A percentile compares a stretch with the other conserved stretches of the same genome.
phyloP scores from a whole-genome alignment of 2,113 vertebrate genomes.

The Tenebrosternarchus preto region DNA sequence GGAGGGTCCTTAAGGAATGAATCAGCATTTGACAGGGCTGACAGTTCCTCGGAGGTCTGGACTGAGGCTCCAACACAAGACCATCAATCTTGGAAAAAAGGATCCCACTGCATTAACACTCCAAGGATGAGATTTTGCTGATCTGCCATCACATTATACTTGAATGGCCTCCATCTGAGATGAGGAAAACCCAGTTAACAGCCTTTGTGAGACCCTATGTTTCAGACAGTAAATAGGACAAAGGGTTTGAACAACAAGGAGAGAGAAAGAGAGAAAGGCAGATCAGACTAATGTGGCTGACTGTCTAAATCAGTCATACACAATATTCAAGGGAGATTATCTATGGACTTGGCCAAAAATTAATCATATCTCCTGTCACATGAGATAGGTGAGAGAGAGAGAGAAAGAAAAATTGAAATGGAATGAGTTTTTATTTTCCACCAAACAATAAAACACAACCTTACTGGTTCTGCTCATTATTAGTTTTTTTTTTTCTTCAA shows the following conservation, averaged over 20 bases:
- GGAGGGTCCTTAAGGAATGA: conserved; percentile 23
- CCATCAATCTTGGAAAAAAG: conserved; percentile 24
- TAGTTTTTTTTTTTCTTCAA: background rate
- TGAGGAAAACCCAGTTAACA: background rate
- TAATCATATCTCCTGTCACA: too few relatives aligned
- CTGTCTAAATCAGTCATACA: too few relatives aligned
- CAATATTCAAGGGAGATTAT: too few relatives aligned
- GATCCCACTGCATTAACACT: conserved; percentile 1
- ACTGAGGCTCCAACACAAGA: conserved; percentile 24
- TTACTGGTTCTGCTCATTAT: background rate
- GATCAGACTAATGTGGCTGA: too few relatives aligned
- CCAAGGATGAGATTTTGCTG: conserved; percentile 26
- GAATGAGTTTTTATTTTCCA: too few relatives aligned
- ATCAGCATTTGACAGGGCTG: conserved; percentile 8
- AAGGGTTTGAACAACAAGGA: background rate
- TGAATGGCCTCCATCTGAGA: conserved; percentile 7
- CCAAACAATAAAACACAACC: too few relatives aligned
- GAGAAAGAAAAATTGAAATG: too few relatives aligned
- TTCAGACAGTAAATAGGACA: background rate
- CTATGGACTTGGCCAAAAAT: too few relatives aligned
- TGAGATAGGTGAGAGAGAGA: too few relatives aligned
- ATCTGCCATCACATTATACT: conserved; percentile 1
- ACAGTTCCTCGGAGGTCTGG: conserved; percentile 14
- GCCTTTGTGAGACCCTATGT: conserved; percentile 14
- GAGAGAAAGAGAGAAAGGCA: too few relatives aligned